phyloP scores from a whole-genome alignment of 2,113 vertebrate genomes.

The Pedetes capensis region DNA sequence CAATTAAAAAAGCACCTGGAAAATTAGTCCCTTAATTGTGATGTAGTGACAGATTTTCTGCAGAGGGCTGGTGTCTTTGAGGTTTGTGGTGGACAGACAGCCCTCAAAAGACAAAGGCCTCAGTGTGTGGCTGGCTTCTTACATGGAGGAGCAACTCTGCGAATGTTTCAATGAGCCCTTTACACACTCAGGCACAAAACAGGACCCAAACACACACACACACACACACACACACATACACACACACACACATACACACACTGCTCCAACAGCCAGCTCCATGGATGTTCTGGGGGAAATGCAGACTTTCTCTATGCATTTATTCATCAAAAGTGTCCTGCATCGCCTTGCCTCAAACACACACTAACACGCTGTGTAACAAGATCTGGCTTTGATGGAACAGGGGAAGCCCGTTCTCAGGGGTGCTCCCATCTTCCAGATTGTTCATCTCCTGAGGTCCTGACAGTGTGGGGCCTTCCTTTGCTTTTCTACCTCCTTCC shows the following conservation, averaged over 20 bases:
- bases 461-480: neutral
- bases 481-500: neutral
- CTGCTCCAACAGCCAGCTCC: rapidly evolving
- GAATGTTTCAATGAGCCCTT: neutral
- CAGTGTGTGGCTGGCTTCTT: neutral
- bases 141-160: neutral
- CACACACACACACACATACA: neutral
- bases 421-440: neutral
- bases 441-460: neutral
- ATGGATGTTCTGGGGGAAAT: neutral
- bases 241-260: neutral
- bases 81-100: neutral
- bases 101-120: neutral
- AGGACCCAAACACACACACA: neutral
- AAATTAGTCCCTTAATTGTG: constrained; percentile 48
- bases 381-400: neutral
- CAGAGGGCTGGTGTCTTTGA: neutral
- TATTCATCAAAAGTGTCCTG: neutral
- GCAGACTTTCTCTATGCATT: neutral
- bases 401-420: neutral
- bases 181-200: neutral
- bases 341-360: neutral
- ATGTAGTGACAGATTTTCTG: neutral
- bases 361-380: neutral
- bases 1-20: constrained; percentile 56